Percentiles rank a stretch among this genome's conserved stretches.
Conservation (phyloP, 2,113 vertebrate species). For the Mirza zaza region DNA sequence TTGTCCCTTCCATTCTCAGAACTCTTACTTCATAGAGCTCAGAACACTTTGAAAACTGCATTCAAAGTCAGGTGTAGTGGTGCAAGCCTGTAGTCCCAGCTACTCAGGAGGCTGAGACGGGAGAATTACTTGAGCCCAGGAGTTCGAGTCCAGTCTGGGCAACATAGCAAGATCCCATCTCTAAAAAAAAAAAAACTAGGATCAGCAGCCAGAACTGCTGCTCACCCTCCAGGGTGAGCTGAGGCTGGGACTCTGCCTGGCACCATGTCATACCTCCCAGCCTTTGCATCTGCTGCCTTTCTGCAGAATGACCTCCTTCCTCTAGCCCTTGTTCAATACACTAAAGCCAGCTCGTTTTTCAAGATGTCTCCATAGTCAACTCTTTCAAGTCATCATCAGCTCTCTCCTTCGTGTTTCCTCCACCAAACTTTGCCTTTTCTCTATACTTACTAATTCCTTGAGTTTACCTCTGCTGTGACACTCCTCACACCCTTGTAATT, state of each 20-base stretch:
- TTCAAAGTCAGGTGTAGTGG: too few species aligned
- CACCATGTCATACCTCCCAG: neutral
- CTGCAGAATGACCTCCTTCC: neutral
- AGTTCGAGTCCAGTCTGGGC: too few species aligned
- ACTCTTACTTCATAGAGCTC: neutral
- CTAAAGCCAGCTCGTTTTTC: neutral
- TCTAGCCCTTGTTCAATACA: neutral
- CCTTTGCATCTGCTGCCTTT: neutral
- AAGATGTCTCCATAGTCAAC: neutral
- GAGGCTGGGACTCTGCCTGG: neutral
- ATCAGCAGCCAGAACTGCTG: neutral
- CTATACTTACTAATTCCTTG: neutral
- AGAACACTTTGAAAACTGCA: neutral
- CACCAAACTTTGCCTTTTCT: neutral
- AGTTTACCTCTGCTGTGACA: neutral
- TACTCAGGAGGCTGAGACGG: too few species aligned
- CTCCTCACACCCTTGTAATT: neutral
- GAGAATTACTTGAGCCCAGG: too few species aligned
- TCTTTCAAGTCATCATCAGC: neutral
- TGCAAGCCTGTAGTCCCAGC: too few species aligned
- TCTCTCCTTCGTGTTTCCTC: neutral
- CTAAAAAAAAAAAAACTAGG: neutral
- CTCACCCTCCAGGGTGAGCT: neutral
- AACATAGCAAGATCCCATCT: too few species aligned
- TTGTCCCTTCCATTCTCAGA: neutral